Evolutionary conservation across 2,797 vertebrate genomes (phyloP).

Genomic region (Acropternis orthonyx): DNA sequence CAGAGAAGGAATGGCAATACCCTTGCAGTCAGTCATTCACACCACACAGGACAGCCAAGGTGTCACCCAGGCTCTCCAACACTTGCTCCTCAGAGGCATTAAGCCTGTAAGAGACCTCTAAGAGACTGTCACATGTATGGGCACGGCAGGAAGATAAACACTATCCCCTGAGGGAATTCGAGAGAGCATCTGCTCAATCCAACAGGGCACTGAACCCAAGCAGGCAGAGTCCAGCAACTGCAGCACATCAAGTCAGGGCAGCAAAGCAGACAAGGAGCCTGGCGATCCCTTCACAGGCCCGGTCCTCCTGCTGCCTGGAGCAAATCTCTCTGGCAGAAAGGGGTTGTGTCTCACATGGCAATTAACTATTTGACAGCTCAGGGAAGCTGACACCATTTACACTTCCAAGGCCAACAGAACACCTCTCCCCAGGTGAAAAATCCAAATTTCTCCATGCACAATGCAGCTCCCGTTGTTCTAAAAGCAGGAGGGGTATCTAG

Average conservation of each 20-base stretch:
- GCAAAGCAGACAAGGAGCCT: not conserved
- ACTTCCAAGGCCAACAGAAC: not conserved
- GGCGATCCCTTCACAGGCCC: not conserved
- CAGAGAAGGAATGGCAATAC: not conserved
- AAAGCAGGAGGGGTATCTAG: not conserved
- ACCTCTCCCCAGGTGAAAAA: not conserved
- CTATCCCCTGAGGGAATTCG: not conserved
- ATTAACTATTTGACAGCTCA: not conserved
- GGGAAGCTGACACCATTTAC: not conserved
- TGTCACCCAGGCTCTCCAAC: not conserved
- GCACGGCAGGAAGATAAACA: not conserved
- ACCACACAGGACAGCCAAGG: rapidly evolving
- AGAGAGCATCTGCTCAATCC: not conserved
- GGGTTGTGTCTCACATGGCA: not conserved
- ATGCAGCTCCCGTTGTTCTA: not conserved
- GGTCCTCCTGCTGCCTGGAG: not conserved
- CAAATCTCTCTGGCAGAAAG: not conserved
- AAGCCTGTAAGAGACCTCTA: not conserved
- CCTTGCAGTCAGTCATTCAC: not conserved
- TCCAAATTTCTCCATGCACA: not conserved
- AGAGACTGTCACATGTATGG: not conserved
- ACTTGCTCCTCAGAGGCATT: not conserved
- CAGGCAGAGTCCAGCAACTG: not conserved
- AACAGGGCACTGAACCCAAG: not conserved
- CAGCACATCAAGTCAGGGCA: not conserved